Conservation (phyloP, 2,113 vertebrate species). For the Cardinalis cardinalis region DNA sequence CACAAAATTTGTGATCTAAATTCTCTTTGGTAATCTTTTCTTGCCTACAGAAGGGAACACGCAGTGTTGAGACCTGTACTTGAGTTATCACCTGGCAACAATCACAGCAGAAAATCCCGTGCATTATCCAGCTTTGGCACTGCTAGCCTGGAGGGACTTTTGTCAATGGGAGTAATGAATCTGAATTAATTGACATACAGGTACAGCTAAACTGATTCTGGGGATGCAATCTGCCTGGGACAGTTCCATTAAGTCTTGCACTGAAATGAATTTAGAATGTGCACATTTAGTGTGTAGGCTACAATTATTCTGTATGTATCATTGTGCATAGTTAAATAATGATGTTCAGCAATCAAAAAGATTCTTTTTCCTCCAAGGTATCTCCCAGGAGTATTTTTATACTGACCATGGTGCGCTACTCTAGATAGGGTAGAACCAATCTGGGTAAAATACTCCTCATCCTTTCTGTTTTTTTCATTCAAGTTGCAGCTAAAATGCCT, state of each 20-base stretch:
- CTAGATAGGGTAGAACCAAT: background rate
- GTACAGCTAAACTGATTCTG: background rate
- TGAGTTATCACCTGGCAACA: background rate
- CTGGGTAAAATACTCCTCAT: background rate
- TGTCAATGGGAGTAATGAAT: background rate
- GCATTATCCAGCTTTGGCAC: background rate
- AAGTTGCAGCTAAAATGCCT: background rate
- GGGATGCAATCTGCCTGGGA: background rate
- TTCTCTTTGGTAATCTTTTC: background rate
- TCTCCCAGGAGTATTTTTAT: background rate
- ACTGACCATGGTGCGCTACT: background rate
- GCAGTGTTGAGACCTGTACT: background rate
- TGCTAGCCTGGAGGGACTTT: background rate
- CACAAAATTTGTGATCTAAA: background rate
- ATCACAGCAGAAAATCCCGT: background rate
- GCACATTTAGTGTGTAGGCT: background rate
- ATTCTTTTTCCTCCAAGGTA: background rate
- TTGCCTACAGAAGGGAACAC: background rate
- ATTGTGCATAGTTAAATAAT: background rate
- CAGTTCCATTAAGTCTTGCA: background rate
- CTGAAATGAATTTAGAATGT: background rate
- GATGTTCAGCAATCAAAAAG: background rate
- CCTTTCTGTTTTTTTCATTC: background rate
- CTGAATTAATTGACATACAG: background rate
- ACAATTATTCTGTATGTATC: background rate